Conservation (phyloP, 2,888 invertebrate genomes). For the Athripsodes cinereus region DNA sequence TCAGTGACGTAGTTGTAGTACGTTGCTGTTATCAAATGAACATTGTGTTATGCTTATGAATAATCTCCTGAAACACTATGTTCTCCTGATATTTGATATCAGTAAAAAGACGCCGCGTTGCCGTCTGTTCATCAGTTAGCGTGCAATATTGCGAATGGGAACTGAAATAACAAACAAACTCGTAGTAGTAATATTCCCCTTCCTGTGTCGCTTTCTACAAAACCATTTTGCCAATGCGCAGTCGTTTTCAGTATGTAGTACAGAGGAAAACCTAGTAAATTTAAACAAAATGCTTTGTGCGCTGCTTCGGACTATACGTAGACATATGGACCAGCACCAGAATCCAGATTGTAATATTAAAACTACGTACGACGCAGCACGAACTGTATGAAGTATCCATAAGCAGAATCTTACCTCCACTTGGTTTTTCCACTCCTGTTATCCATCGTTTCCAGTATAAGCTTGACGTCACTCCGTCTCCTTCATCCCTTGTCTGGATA, state of each 20-base stretch:
- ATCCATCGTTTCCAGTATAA: slow-evolving; percentile 19
- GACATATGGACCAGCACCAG: too few relatives aligned
- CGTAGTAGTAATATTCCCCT: neutral
- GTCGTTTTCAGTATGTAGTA: neutral
- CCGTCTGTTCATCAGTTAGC: slow-evolving; percentile 9
- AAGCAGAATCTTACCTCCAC: slow-evolving; percentile 19
- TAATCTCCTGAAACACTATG: slow-evolving; percentile 8
- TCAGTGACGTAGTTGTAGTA: neutral
- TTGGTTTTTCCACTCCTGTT: slow-evolving; percentile 21
- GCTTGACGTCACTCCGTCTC: slow-evolving; percentile 23
- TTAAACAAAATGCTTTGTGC: too few relatives aligned
- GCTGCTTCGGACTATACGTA: too few relatives aligned
- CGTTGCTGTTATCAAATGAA: neutral
- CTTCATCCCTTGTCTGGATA: slow-evolving; percentile 24
- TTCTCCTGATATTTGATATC: slow-evolving; percentile 20
- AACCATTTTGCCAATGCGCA: neutral
- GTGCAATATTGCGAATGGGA: neutral
- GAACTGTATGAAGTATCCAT: too few relatives aligned
- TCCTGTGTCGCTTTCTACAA: neutral
- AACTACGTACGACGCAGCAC: too few relatives aligned
- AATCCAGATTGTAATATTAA: too few relatives aligned
- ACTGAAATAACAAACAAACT: neutral
- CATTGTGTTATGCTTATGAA: neutral
- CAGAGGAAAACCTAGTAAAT: too few relatives aligned
- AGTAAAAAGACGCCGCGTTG: slow-evolving; percentile 22